Conservation (phyloP, 2,113 vertebrate genomes). For the Strix aluco region DNA sequence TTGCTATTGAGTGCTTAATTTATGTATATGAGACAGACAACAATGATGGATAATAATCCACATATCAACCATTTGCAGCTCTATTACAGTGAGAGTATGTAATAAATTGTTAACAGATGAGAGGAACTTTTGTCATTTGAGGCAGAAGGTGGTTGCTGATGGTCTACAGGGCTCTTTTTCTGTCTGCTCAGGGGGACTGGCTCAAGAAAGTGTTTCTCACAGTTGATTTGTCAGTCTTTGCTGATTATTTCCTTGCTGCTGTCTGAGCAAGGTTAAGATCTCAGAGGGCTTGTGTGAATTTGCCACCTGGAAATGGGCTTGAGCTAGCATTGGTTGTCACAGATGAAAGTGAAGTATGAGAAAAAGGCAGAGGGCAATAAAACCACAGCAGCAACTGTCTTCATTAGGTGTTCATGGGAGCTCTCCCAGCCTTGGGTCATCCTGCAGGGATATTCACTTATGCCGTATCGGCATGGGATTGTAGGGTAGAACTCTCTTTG, state of each 20-base stretch:
- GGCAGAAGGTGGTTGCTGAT: neutral
- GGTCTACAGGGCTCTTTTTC: neutral
- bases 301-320: neutral
- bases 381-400: neutral
- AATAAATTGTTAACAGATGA: neutral
- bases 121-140: neutral
- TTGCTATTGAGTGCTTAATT: neutral
- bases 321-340: neutral
- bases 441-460: neutral
- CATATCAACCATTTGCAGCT: neutral
- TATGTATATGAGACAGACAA: accelerated
- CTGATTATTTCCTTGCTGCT: neutral
- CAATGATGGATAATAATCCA: neutral
- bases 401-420: neutral
- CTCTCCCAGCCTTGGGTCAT: neutral
- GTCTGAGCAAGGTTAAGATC: neutral
- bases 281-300: neutral
- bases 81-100: neutral
- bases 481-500: neutral
- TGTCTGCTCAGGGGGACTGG: neutral
- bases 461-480: neutral
- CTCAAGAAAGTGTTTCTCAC: neutral
- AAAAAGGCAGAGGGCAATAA: neutral
- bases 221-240: neutral
- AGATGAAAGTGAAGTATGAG: neutral